Conservation (phyloP, 2,888 invertebrate genomes). For the Apoderus coryli region DNA sequence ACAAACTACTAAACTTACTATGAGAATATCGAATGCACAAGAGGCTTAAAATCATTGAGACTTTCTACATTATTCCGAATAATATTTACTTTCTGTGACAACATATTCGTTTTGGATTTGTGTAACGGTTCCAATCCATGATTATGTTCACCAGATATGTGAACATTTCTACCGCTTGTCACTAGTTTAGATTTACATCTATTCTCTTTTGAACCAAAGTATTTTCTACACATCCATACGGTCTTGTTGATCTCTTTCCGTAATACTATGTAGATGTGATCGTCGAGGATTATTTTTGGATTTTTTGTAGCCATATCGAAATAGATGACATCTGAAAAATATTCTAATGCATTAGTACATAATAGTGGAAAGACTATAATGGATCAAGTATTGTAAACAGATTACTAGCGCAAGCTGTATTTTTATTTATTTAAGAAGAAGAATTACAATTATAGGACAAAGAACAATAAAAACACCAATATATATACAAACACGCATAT, state of each 20-base stretch:
- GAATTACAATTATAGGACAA: too few relatives aligned
- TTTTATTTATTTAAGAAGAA: too few relatives aligned
- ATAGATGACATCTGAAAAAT: slow-evolving; percentile 13
- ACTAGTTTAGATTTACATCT: slow-evolving; percentile 20
- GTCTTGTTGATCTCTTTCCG: slow-evolving; percentile 17
- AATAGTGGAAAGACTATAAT: too few relatives aligned
- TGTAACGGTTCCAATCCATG: slow-evolving; percentile 16
- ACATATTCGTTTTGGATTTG: slow-evolving; percentile 18
- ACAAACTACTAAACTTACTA: too few relatives aligned
- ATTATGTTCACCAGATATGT: slow-evolving; percentile 17
- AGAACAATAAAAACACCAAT: too few relatives aligned
- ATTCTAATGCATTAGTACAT: too few relatives aligned
- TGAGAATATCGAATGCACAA: too few relatives aligned
- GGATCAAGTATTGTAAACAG: too few relatives aligned
- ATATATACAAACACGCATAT: too few relatives aligned
- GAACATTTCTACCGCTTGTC: slow-evolving; percentile 19
- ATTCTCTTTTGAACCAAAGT: slow-evolving; percentile 18
- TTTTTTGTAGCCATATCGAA: slow-evolving; percentile 19
- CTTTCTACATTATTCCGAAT: slow-evolving; percentile 10
- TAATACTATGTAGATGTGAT: slow-evolving; percentile 15
- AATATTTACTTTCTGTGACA: slow-evolving; percentile 18
- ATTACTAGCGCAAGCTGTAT: too few relatives aligned
- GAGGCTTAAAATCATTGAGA: too few relatives aligned
- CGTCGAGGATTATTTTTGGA: slow-evolving; percentile 18
- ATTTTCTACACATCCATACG: slow-evolving; percentile 18